Base-by-base conservation (phyloP, 2,797 vertebrate genomes). In the Picus viridis region DNA sequence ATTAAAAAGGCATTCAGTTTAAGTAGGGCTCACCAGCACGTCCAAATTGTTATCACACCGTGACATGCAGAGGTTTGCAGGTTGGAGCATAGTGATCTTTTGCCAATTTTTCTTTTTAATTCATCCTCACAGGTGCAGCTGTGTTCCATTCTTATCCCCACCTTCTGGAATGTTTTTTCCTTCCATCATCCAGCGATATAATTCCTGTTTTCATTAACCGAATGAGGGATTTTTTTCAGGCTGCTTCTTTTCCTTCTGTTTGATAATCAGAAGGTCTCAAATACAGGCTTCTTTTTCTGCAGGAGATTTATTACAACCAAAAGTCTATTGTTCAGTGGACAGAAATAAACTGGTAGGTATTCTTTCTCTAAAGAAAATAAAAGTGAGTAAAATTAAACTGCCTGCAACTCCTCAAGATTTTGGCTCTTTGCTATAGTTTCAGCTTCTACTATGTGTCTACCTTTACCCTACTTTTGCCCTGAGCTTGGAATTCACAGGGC, bases 11-110 rank as follows among this genome's bases (percentile, higher is more conserved):
- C 8, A 84, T 77, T 51, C 30, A 29, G 36, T 90, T 96, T 96
- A 97, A 45, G 97, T 97, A 77, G 94, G 96, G 62, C 74, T 97
- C 73, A 94, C 49, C 56, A 96, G 87, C 47, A 83, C 83, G 27
- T 94, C 92, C 19, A 49, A 91, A 57, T 84, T 92, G 61, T 90
- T 95, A 69, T 86, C 64, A 86, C 63, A 88, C 74, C 67, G 24
- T n/a, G 88, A 80, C 51, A 64, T 16, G 30, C n/a, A 88, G 41
- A 95, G 51, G 6, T 80, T 82, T 83, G 20, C 19, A 73, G 58
- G 49, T 1, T 74, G 88, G 41, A 92, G 39, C 97, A 96, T 96
- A 89, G 29, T 89, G 89, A 58, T 90, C 81, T 92, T 95, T 79
- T 41, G 24, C 41, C 7, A 71, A 32, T 43, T 67, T 64, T 75